Percentiles rank a stretch among this genome's conserved stretches.
phyloP scores from a whole-genome alignment of 2,888 invertebrate genomes.

The Caenorhabditis drosophilae region DNA sequence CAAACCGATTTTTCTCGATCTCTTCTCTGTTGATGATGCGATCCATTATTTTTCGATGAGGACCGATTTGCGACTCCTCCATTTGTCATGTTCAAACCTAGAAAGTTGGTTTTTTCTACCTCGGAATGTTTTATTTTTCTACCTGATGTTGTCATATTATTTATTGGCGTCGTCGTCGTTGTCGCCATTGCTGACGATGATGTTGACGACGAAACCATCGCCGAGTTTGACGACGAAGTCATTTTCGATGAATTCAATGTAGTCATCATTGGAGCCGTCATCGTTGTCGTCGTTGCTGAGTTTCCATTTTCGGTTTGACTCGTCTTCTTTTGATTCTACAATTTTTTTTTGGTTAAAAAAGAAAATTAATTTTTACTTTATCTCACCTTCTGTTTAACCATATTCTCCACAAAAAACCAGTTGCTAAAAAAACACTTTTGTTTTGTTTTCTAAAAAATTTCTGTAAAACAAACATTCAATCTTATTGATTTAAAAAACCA shows the following conservation, averaged over 20 bases:
- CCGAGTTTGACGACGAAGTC: background rate
- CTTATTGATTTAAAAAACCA: background rate
- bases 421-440: no score
- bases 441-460: no score
- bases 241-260: background rate
- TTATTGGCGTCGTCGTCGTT: background rate
- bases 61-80: background rate
- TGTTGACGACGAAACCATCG: background rate
- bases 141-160: background rate
- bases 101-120: background rate
- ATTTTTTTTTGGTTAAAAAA: background rate
- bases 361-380: background rate
- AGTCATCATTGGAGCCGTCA: background rate
- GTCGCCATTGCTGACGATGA: background rate
- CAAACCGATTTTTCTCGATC: background rate
- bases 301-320: background rate
- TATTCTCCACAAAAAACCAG: background rate
- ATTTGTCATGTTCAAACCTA: background rate
- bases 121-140: background rate
- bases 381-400: conserved; percentile 5
- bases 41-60: background rate
- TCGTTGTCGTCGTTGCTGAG: background rate
- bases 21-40: background rate
- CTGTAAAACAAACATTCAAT: background rate
- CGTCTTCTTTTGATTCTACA: background rate